Base-by-base conservation (phyloP, 2,888 invertebrate species). In the Subacronicta megacephala region DNA sequence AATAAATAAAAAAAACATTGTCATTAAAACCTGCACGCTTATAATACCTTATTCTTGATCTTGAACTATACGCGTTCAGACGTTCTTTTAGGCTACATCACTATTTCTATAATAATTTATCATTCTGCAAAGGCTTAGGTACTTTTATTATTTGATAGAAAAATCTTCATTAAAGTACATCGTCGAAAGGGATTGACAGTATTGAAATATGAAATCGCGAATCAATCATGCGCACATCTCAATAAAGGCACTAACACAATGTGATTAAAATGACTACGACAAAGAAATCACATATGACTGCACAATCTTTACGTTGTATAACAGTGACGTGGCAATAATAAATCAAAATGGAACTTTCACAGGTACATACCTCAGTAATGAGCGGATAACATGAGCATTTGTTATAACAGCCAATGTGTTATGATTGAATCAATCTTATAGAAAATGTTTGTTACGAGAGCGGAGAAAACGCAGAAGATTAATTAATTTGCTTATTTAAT, bases 281-380 rank as follows among this genome's bases (percentile, higher is more conserved):
- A 53, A 67, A 46, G 36, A 37, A 53, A 51, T 17, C 18, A 40
- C 59, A 37, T 59, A 54, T 63, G 67, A 56, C 50, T 56, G 20
- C 45, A 36, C 57, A 46, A 33, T 52, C 36, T 57, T 53, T 29
- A 46, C 41, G 67, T 80, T 81, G 70, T 73, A 70, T 75, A 80
- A 80, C 71, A 75, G 66, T 71, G 72, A 75, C 60, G 62, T 49
- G 49, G 62, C 62, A 53, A 63, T 57, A 71, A 77, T 81, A 76
- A 80, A 83, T 82, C 77, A 81, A 71, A 74, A 68, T 77, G 68
- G 70, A 78, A 78, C 82, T 76, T 79, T 80, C 81, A 64, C 78
- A 70, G 69, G 63, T 64, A 55, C 55, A 46, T 44, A 57, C 56
- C 53, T 72, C 68, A 63, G 63, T 68, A 73, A 76, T 75, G 64